Conservation (phyloP, 2,797 vertebrate genomes). For the Pampus argenteus region DNA sequence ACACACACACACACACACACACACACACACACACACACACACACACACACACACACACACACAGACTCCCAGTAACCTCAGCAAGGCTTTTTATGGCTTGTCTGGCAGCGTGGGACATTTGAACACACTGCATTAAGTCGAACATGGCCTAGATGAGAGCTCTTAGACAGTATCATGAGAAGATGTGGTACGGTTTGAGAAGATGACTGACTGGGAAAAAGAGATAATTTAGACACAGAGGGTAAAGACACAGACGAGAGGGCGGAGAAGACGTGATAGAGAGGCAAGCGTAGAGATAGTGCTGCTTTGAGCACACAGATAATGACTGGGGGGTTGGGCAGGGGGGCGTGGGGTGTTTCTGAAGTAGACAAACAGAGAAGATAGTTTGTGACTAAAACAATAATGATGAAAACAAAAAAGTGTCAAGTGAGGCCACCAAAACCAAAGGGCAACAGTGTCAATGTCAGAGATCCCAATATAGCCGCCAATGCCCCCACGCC, state of each 20-base stretch:
- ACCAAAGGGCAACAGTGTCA: constrained; percentile 80
- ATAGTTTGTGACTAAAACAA: constrained; percentile 25
- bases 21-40: constrained; percentile 15
- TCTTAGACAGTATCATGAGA: constrained; percentile 23
- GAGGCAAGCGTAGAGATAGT: constrained; percentile 41
- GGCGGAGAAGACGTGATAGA: constrained; percentile 54
- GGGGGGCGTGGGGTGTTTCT: background rate
- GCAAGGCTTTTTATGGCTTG: constrained; percentile 42
- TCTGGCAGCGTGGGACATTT: constrained; percentile 19
- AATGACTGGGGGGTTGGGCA: constrained; percentile 37
- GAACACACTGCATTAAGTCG: constrained; percentile 15
- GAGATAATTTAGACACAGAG: constrained; percentile 60
- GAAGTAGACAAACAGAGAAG: background rate
- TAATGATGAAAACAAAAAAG: constrained; percentile 46
- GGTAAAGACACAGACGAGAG: constrained; percentile 40
- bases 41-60: constrained; percentile 11
- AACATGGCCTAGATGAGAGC: background rate
- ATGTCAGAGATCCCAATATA: constrained; percentile 80
- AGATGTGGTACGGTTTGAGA: constrained; percentile 26
- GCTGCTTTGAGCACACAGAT: constrained; percentile 55
- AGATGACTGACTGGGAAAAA: constrained; percentile 34
- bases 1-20: constrained; percentile 17
- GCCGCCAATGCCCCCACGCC: constrained; percentile 28
- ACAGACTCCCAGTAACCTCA: constrained; percentile 12
- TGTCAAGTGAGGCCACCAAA: constrained; percentile 74